Conservation (phyloP, 2,888 invertebrate species). For the Deilephila elpenor region DNA sequence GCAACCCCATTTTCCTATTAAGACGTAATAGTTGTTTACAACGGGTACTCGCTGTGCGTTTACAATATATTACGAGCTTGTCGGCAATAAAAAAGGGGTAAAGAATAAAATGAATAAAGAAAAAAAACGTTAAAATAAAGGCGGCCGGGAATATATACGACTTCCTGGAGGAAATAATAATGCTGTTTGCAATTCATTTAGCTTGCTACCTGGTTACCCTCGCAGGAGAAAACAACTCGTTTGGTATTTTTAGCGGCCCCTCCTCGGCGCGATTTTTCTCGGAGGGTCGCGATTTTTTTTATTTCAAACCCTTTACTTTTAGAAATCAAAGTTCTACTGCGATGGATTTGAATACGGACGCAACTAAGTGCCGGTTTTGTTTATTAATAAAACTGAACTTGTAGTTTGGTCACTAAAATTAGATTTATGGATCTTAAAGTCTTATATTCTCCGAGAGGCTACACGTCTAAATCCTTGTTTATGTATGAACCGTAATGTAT, state of each 20-base stretch:
- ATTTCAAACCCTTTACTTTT: conserved; percentile 76
- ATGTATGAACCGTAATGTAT: too few relatives aligned
- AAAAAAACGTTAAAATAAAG: conserved; percentile 83
- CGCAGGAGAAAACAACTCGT: conserved; percentile 75
- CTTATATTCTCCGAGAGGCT: too few relatives aligned
- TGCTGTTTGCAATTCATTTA: conserved; percentile 86
- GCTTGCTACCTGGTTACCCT: conserved; percentile 81
- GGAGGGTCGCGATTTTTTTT: conserved; percentile 75
- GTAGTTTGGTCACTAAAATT: too few relatives aligned
- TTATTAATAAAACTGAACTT: not conserved
- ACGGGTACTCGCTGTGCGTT: conserved; percentile 76
- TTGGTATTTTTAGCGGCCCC: conserved; percentile 64
- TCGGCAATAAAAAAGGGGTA: conserved; percentile 83
- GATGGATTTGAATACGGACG: conserved; percentile 50
- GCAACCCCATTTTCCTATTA: conserved; percentile 68
- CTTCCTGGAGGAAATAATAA: conserved; percentile 85
- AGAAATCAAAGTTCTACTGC: conserved; percentile 77
- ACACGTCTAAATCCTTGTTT: too few relatives aligned
- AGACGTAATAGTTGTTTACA: conserved; percentile 83
- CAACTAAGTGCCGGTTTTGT: conserved; percentile 45
- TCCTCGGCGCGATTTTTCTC: conserved; percentile 71
- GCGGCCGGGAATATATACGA: conserved; percentile 83
- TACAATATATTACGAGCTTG: conserved; percentile 83
- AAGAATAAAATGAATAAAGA: conserved; percentile 78
- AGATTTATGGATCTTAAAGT: too few relatives aligned